Evolutionary conservation across 1,140 invertebrate genomes (phyloP).

Genomic region (Ips nitidus): DNA sequence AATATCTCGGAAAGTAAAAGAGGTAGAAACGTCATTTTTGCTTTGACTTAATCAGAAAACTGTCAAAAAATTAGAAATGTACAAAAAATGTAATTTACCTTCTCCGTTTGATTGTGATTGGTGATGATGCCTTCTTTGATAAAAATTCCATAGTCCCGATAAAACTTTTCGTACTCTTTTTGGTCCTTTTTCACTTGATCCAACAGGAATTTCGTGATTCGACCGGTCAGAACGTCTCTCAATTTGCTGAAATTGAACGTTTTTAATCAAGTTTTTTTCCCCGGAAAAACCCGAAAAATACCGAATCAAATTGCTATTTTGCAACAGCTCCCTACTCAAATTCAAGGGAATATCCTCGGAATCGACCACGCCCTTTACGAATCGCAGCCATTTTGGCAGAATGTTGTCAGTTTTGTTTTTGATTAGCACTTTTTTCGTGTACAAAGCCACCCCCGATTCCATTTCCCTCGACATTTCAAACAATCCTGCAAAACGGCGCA

Average conservation of each 20-base stretch:
- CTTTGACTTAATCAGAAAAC: no score
- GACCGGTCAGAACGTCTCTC: constrained; percentile 78
- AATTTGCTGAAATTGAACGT: constrained; percentile 69
- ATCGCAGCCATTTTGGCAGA: constrained; percentile 91
- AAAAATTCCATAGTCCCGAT: constrained; percentile 89
- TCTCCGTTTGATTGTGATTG: constrained; percentile 74
- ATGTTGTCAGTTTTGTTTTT: constrained; percentile 89
- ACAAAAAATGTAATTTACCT: constrained; percentile 58
- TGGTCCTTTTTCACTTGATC: constrained; percentile 84
- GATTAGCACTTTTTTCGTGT: constrained; percentile 87
- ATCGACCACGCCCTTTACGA: constrained; percentile 95
- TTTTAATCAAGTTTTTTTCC: background rate
- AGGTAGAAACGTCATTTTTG: no score
- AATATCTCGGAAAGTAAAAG: no score
- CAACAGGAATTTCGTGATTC: constrained; percentile 82
- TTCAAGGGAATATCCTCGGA: constrained; percentile 98
- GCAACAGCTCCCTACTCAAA: constrained; percentile 91
- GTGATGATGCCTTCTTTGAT: constrained; percentile 95
- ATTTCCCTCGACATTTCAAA: constrained; percentile 89
- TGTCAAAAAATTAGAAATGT: no score
- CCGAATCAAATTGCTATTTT: constrained; percentile 90
- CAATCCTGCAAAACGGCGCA: constrained; percentile 55
- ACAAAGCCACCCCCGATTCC: constrained; percentile 81
- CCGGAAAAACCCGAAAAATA: constrained; percentile 47
- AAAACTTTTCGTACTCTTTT: constrained; percentile 83